These are phyloP conservation scores for Drosophila ironensis DNA, from an alignment of 1,140 invertebrate species.

Conservation along the genomic window DNA sequence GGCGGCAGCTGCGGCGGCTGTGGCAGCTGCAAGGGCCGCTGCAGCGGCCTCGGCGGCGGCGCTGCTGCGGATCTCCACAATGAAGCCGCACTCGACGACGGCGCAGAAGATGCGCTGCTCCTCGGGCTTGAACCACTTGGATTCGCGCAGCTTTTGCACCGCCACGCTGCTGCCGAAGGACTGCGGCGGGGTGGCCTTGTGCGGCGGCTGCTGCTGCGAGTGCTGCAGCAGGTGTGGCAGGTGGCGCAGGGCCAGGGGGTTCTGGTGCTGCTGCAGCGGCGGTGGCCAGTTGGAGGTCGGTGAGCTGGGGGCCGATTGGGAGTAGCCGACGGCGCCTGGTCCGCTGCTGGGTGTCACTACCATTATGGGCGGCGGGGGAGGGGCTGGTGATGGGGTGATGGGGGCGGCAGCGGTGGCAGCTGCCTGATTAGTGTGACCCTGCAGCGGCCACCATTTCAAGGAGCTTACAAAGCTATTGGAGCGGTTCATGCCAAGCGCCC, in stretches of 20 bases:
- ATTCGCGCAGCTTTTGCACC: conserved; percentile 86
- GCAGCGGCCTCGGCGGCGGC: conserved; percentile 56
- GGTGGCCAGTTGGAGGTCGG: conserved; percentile 69
- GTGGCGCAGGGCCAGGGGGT: conserved; percentile 36
- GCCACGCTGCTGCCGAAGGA: conserved; percentile 86
- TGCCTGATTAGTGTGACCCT: conserved; percentile 69
- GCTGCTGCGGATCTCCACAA: conserved; percentile 85
- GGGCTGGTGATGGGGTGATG: no score
- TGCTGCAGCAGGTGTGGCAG: conserved; percentile 72
- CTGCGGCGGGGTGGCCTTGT: conserved; percentile 43
- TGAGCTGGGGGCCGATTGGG: conserved; percentile 68
- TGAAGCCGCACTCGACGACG: conserved; percentile 87
- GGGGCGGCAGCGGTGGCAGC: conserved; percentile 24
- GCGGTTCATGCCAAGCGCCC: conserved; percentile 69
- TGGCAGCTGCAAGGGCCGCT: conserved; percentile 47
- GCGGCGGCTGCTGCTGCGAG: conserved; percentile 46
- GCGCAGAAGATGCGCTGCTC: conserved; percentile 86
- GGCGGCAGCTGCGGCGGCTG: conserved; percentile 46
- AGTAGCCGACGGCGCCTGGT: conserved; percentile 47
- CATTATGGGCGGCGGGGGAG: no score
- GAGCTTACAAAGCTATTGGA: conserved; percentile 80
- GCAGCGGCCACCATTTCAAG: conserved; percentile 79
- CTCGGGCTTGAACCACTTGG: conserved; percentile 87
- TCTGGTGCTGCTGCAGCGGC: conserved; percentile 57
- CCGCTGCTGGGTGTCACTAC: no score